Evolutionary conservation across 2,797 vertebrate species (phyloP), one percentile per base, ranked within the genome.

Genomic region (Acanthiza pusilla): DNA sequence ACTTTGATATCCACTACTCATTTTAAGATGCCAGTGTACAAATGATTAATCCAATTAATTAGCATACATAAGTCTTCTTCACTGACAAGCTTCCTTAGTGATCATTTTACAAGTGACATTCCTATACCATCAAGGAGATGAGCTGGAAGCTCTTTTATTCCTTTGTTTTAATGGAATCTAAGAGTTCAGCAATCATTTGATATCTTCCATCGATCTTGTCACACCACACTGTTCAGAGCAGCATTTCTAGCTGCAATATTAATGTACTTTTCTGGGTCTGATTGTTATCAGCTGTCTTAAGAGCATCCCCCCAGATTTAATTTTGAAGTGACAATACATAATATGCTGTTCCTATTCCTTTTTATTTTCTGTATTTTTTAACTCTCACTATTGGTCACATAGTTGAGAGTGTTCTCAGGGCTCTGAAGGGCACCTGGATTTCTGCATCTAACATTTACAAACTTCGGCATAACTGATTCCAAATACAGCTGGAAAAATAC

Each of bases 21-120:
- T 78, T 89, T 92, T 76, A 54, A 77, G 68, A 85, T 60, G 76
- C 16, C 42, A 71, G 20, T 63, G 32, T 55, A 86, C 45, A 89
- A 78, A 81, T 81, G 20, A 58, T 82, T 84, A 94, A 91, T 72
- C 34, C n/a, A 66, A 84, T 79, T 91, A 78, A 91, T 91, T 70
- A 85, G 63, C 47, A 82, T 55, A 55, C 13, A 8, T 45, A 73
- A 73, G 55, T 40, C 21, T 83, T 77, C 85, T 80, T 88, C 65
- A 82, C 43, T 83, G 87, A 91, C 68, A 84, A 77, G 66, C 76
- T 89, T 90, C 83, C 68, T 95, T n/a, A 83, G 40, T 53, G 62
- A 67, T 88, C 17, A 55, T 63, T 96, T 83, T 51, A 71, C 23
- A 43, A 38, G 62, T 9, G 15, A 66, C 62, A 22, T 55, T 74